Conservation (phyloP, 2,888 invertebrate genomes). For the Lepidochrysops patricia region DNA sequence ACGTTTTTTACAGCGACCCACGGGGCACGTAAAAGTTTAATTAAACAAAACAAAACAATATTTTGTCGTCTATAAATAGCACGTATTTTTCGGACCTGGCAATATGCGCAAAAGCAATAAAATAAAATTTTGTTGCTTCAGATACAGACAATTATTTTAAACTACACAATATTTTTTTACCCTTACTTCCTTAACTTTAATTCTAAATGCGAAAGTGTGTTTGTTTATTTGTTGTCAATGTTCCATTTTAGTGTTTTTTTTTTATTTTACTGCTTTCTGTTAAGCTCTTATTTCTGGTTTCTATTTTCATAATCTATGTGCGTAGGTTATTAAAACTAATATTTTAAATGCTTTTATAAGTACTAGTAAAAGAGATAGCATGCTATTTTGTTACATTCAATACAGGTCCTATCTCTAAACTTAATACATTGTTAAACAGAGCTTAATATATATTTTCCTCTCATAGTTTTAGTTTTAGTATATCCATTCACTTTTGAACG, state of each 20-base stretch:
- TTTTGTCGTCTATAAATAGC: not conserved
- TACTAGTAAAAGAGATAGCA: not conserved
- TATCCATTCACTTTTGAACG: not conserved
- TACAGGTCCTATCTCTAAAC: not conserved
- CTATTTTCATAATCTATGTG: not conserved
- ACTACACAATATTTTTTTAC: no score
- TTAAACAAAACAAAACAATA: not conserved
- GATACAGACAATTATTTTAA: no score
- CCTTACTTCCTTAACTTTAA: no score
- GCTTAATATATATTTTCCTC: constrained; percentile 1
- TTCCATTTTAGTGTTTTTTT: no score
- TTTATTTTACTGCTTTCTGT: no score
- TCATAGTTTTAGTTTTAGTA: not conserved
- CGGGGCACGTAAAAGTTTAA: not conserved
- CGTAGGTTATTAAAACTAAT: not conserved
- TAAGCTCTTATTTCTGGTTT: no score
- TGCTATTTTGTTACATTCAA: not conserved
- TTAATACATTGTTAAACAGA: not conserved
- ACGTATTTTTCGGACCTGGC: not conserved
- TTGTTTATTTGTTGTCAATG: no score
- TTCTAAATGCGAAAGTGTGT: no score
- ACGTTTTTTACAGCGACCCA: not conserved
- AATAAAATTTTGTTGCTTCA: no score
- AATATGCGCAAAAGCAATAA: no score
- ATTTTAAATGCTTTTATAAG: not conserved